Evolutionary conservation across 2,797 vertebrate species (phyloP).

Genomic region (Passerculus sandwichensis): DNA sequence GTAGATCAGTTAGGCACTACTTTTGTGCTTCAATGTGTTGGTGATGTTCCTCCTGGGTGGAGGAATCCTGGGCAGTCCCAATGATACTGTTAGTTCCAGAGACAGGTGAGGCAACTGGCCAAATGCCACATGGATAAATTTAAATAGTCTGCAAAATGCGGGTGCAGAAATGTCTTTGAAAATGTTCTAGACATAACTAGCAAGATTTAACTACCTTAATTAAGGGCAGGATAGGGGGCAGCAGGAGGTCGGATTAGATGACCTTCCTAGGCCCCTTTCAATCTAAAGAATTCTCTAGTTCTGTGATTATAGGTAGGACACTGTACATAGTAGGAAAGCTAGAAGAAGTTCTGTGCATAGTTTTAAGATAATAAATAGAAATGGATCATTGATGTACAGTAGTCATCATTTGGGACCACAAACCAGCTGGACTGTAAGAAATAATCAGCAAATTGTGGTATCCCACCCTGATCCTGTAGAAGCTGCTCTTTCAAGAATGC

Average conservation of each 20-base stretch:
- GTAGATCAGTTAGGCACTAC: not conserved
- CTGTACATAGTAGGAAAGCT: not conserved
- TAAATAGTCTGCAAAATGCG: not conserved
- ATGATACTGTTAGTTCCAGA: not conserved
- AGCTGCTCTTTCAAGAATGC: not conserved
- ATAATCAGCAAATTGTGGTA: not conserved
- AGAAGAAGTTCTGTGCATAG: not conserved
- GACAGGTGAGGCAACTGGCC: not conserved
- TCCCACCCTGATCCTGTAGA: not conserved
- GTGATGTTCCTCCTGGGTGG: not conserved
- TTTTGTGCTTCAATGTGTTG: not conserved
- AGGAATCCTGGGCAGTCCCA: not conserved
- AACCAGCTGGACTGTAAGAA: not conserved
- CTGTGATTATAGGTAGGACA: not conserved
- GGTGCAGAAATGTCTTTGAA: not conserved
- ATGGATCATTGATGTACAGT: not conserved
- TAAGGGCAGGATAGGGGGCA: accelerated
- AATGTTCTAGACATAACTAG: not conserved
- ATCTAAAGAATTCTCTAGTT: not conserved
- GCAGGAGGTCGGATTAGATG: not conserved
- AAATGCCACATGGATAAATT: not conserved
- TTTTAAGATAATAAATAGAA: not conserved
- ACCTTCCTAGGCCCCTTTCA: not conserved
- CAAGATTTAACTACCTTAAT: not conserved
- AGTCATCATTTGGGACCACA: not conserved